Evolutionary conservation across 1,140 invertebrate species (phyloP), one percentile per base, ranked within the genome.

Genomic region (Camponotus vicinus): DNA sequence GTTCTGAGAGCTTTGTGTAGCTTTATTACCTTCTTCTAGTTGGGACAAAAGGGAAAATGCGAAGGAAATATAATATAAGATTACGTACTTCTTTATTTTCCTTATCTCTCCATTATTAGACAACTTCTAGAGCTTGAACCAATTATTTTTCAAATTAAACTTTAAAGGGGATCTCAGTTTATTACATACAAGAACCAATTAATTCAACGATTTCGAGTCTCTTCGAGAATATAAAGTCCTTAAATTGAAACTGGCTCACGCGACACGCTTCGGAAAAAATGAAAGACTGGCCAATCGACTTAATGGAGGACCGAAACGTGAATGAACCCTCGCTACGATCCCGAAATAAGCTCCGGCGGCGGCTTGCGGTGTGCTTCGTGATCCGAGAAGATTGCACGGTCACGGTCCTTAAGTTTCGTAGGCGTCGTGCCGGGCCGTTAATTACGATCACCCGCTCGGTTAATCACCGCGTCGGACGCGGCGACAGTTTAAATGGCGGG

Each of bases 321-420:
- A 73, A 73, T 73, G 45, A 82, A 49, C 40, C 27, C 49, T 59
- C 49, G 42, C 1, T 27, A 21, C 21, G 55, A 45, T 73, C 79
- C 45, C 69, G 40, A 83, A 83, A 83, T 83, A 83, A 83, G 69
- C 67, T 76, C 64, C 88, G 40, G 37, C 34, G 76, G 78, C n/a
- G 64, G 79, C 79, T 82, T 73, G 79, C 37, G 79, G 37, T 76
- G 69, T 57, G 69, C 82, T 83, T 90, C 82, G 63, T 86, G 76
- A 86, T 85, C 85, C 84, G 82, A 89, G 75, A 87, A 91, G 89
- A 84, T 92, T 83, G 88, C 73, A 42, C 84, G 86, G 91, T 91
- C 90, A 92, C 83, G 92, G 92, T 93, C 87, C 90, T 93, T 93
- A 91, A 93, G 86, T 94, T 94, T 94, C 91, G 92, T 86, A 90